Evolutionary conservation across 2,888 invertebrate genomes (phyloP).

Genomic region (Cheilosia scutellata): DNA sequence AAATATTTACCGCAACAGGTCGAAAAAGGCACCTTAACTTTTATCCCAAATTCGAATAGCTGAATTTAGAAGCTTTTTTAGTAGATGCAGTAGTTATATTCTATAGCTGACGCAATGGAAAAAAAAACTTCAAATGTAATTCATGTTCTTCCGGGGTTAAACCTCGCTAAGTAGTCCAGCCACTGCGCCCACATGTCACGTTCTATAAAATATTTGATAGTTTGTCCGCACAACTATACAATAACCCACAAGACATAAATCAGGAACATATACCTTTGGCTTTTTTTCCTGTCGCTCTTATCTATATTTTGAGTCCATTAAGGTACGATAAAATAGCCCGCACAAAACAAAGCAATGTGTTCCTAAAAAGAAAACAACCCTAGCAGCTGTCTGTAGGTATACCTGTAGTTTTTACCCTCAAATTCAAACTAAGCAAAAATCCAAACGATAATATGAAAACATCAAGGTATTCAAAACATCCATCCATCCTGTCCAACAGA

Average conservation of each 20-base stretch:
- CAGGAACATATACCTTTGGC: background rate
- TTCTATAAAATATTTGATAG: too few relatives aligned
- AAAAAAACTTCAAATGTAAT: too few relatives aligned
- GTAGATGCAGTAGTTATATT: too few relatives aligned
- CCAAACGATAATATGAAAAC: slow-evolving; percentile 42
- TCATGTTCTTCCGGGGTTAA: too few relatives aligned
- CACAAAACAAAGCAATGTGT: slow-evolving; percentile 16
- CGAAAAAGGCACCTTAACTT: too few relatives aligned
- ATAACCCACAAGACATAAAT: slow-evolving; percentile 4
- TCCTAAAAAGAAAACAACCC: background rate
- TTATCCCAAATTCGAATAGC: too few relatives aligned
- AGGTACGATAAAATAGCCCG: slow-evolving; percentile 17
- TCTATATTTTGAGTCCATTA: slow-evolving; percentile 12
- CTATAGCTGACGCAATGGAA: too few relatives aligned
- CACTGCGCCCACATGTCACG: too few relatives aligned
- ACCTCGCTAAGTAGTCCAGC: too few relatives aligned
- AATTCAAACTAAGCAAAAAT: slow-evolving; percentile 41
- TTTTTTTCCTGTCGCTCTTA: background rate
- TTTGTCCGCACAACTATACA: background rate
- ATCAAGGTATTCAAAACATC: slow-evolving; percentile 32
- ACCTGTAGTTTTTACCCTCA: slow-evolving; percentile 25
- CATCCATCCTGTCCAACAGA: slow-evolving; percentile 26
- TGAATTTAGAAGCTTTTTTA: too few relatives aligned
- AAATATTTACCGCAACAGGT: too few relatives aligned
- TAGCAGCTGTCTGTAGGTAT: background rate